phyloP scores from a whole-genome alignment of 2,888 invertebrate genomes.

The Polyploca ridens region DNA sequence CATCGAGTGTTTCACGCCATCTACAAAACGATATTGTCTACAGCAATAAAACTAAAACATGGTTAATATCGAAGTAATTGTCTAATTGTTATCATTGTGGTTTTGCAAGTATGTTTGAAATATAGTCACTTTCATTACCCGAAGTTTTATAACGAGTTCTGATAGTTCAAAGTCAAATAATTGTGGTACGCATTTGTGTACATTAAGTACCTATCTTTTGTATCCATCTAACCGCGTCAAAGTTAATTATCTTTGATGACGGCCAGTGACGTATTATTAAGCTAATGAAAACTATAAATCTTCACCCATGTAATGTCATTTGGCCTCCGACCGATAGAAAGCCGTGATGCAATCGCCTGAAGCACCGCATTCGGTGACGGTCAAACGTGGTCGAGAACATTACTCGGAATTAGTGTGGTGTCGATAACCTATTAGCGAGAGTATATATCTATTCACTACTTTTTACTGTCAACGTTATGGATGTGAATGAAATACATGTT shows the following conservation, averaged over 20 bases:
- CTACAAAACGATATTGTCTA: slow-evolving; percentile 42
- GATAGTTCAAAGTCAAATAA: slow-evolving; percentile 23
- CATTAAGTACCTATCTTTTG: slow-evolving; percentile 36
- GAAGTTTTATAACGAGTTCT: slow-evolving; percentile 15
- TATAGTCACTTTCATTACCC: not conserved
- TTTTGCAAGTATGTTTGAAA: not conserved
- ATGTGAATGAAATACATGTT: not conserved
- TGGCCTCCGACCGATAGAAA: slow-evolving; percentile 54
- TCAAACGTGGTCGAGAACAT: slow-evolving; percentile 38
- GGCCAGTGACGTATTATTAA: slow-evolving; percentile 38
- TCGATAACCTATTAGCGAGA: slow-evolving; percentile 19
- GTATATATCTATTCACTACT: not conserved
- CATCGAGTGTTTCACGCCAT: slow-evolving; percentile 75
- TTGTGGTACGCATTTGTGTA: too few relatives aligned
- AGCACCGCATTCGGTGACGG: slow-evolving; percentile 41
- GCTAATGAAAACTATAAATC: slow-evolving; percentile 65
- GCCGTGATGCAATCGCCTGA: slow-evolving; percentile 57
- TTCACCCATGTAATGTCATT: slow-evolving; percentile 36
- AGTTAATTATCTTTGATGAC: slow-evolving; percentile 43
- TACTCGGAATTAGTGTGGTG: slow-evolving; percentile 26
- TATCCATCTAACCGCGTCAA: slow-evolving; percentile 34
- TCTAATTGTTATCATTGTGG: not conserved
- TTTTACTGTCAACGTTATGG: not conserved
- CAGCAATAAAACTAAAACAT: not conserved
- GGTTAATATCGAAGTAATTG: not conserved